Base-by-base conservation (phyloP, 2,113 vertebrate genomes). In the Festucalex cinctus region DNA sequence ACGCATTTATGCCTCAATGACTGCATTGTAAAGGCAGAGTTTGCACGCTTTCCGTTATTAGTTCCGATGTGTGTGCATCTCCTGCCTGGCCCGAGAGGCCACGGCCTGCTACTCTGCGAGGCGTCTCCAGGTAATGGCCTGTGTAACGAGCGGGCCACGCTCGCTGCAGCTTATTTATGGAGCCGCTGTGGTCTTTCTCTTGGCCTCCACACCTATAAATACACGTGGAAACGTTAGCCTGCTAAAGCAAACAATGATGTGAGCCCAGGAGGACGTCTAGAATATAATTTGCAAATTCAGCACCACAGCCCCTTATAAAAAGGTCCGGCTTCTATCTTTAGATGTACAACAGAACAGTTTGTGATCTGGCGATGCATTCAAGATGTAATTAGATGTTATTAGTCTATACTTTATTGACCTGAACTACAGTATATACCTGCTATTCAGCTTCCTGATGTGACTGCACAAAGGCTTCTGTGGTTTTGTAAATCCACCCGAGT, bases 161-260 rank as follows among this genome's bases (percentile, higher is more conserved):
- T 74, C 63, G 26, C 59, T 62, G 68, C 76, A 58, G 79, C 76
- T 88, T 90, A 89, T 90, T 87, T 90, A 85, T 89, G 85, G 88
- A 87, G 81, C 81, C 79, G 19, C 83, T 88, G 87, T 82, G 87
- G 88, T 86, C 79, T 81, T 69, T 74, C 83, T 87, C 74, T 81
- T 73, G 85, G 82, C 85, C 80, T 77, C 53, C 37, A 78, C 79
- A 79, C 82, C 85, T 88, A 89, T 87, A 87, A 88, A 90, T 88
- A 89, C 76, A 73, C 3, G 16, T 66, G 74, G 81, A 83, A 84
- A 84, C 83, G 82, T 82, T 88, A 76, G 73, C 48, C 80, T 68
- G 81, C 86, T 87, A 81, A 87, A 85, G 81, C 86, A 88, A 90
- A 90, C 88, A 85, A 84, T 84, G 83, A 88, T 88, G 83, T 83